Evolutionary conservation across 92 coral and sea anemone genomes (phyloP).

Genomic region (Siderastrea siderea): DNA sequence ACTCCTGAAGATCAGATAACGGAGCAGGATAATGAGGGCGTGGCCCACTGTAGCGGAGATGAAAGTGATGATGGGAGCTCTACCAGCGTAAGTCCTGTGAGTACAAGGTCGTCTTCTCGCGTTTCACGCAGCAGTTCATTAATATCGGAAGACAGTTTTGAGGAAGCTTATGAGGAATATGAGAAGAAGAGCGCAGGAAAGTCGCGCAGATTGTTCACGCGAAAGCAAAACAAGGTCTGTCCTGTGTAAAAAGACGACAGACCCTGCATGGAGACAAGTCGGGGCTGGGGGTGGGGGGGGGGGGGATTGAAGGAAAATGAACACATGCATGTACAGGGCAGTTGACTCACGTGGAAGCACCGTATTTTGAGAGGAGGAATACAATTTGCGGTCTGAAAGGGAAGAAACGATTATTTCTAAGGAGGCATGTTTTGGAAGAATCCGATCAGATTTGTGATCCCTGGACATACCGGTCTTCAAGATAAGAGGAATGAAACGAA

Average conservation of each 20-base stretch:
- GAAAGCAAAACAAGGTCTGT: constrained; percentile 2
- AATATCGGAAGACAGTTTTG: constrained; percentile 7
- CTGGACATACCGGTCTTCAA: too few species aligned
- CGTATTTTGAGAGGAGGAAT: too few species aligned
- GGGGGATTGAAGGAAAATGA: not conserved
- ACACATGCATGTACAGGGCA: too few species aligned
- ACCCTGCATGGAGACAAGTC: not conserved
- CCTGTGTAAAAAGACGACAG: not conserved
- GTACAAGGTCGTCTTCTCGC: constrained; percentile 9
- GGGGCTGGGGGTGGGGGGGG: not conserved
- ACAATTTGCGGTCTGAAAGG: too few species aligned
- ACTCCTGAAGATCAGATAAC: not conserved
- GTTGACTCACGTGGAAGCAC: too few species aligned
- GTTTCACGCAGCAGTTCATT: not conserved
- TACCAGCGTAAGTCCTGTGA: not conserved
- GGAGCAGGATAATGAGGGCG: not conserved
- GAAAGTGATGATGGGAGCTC: not conserved
- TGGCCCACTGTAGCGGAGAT: not conserved
- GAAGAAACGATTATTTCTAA: too few species aligned
- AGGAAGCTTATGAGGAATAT: not conserved
- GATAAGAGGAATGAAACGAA: not conserved
- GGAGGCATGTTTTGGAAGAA: too few species aligned
- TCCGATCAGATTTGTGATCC: too few species aligned
- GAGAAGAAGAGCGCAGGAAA: not conserved
- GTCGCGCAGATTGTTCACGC: not conserved